Base-by-base conservation (phyloP, 2,113 vertebrate species). In the Bostrychus sinensis region DNA sequence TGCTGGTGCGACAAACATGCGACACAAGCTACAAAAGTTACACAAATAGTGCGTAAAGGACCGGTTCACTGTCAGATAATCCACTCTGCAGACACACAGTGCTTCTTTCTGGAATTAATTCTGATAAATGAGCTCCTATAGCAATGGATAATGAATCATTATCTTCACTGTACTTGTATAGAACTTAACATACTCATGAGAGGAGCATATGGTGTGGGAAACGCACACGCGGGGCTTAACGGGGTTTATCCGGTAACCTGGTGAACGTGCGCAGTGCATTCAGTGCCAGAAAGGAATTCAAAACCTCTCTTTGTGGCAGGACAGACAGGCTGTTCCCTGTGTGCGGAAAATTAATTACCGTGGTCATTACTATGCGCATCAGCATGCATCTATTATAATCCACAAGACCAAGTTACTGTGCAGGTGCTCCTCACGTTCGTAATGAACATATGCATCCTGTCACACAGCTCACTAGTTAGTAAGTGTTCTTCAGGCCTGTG, bases 121-220 rank as follows among this genome's bases (percentile, higher is more conserved):
- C 30, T 53, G 26, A 61, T 25, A 66, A 64, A 69, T 67, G 30
- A 53, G 34, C 42, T 45, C 50, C 26, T 63, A 37, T 11, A 42
- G 2, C 1, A 9, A 14, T 25, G 12, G 28, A 45, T 48, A 46
- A 32, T 28, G 13, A 17, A 16, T 1, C 6, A 2, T 16, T 48
- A 22, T 4, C 22, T 25, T 14, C 37, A 39, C 1, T 12, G 37
- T 16, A 12, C 23, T 48, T 5, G 2, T 20, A 25, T 30, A 1
- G 7, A 51, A 30, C 7, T 20, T 54, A 71, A 34, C 37, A 54
- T 28, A 13, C 3, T 56, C 28, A 13, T 59, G 19, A 80, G 55
- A 11, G n/a, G 67, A 63, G 28, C 80, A 85, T 80, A 77, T 80
- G 73, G 71, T 20, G 43, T 6, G 41, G 32, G 64, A 61, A 56